Percentiles rank a stretch among this genome's conserved stretches.
phyloP scores from a whole-genome alignment of 2,113 vertebrate species.

The Aspidoscelis tigris region DNA sequence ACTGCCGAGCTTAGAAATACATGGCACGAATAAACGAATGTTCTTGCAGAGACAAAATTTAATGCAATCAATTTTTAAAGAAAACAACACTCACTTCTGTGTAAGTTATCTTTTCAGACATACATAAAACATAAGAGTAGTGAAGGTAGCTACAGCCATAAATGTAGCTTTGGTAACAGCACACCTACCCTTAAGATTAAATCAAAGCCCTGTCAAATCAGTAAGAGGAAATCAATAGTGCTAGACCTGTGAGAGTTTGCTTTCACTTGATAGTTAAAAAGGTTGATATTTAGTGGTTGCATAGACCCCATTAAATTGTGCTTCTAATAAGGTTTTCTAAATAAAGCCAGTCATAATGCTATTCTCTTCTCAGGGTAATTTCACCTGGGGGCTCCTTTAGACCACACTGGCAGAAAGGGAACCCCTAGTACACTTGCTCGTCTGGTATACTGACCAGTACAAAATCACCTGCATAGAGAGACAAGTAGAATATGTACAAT shows the following conservation, averaged over 20 bases:
- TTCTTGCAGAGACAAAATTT: not conserved
- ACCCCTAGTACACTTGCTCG: too few species aligned
- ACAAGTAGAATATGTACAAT: not conserved
- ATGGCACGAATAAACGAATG: not conserved
- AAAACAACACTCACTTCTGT: not conserved
- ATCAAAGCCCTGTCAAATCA: not conserved
- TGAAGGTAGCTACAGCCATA: not conserved
- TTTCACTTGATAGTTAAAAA: not conserved
- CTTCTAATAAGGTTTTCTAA: not conserved
- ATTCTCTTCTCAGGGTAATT: not conserved
- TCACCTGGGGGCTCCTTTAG: not conserved
- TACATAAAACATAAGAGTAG: not conserved
- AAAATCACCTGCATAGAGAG: too few species aligned
- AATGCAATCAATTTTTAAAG: not conserved
- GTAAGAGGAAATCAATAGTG: slow-evolving; percentile 13
- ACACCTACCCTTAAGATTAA: not conserved
- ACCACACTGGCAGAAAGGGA: too few species aligned
- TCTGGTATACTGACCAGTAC: too few species aligned
- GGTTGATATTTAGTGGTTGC: not conserved
- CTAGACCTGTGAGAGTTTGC: not conserved
- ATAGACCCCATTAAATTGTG: not conserved
- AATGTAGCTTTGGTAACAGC: slow-evolving; percentile 21
- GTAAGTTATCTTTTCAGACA: not conserved
- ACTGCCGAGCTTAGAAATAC: not conserved
- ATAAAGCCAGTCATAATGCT: too few species aligned